These are phyloP conservation scores for Archocentrus centrarchus DNA, from an alignment of 2,113 vertebrate genomes.

Conservation along the genomic window DNA sequence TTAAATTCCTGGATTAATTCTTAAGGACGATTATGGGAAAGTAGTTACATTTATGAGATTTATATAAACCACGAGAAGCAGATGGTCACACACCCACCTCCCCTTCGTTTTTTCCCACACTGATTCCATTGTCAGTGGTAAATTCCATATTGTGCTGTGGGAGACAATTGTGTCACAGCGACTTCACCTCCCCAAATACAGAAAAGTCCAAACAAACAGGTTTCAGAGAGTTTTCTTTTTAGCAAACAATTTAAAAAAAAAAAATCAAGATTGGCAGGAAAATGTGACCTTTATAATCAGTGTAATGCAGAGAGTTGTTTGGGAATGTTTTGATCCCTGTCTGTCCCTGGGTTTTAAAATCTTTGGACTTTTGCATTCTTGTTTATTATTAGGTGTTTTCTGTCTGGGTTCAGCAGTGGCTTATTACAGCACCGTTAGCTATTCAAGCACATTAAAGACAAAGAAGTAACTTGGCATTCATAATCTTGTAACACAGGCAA, in stretches of 20 bases:
- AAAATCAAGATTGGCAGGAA: not conserved
- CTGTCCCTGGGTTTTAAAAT: not conserved
- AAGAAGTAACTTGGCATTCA: conserved; percentile 39
- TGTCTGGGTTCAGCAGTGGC: conserved; percentile 12
- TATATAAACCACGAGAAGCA: not conserved
- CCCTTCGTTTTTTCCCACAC: not conserved
- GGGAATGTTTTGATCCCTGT: not conserved
- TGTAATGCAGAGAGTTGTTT: not conserved
- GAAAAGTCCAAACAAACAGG: conserved; percentile 19
- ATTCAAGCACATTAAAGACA: conserved; percentile 50
- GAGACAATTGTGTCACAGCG: conserved; percentile 17
- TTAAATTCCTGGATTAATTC: not conserved
- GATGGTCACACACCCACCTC: conserved; percentile 24
- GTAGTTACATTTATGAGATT: not conserved
- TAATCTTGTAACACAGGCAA: conserved; percentile 16
- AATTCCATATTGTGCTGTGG: not conserved
- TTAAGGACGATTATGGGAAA: not conserved
- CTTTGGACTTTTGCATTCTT: not conserved
- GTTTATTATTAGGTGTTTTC: not conserved
- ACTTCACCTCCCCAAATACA: not conserved
- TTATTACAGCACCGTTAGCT: conserved; percentile 32
- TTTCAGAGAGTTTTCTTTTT: conserved; percentile 8
- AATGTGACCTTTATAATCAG: not conserved
- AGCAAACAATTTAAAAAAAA: not conserved
- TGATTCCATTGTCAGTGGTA: conserved; percentile 18